Base-by-base conservation (phyloP, 2,888 invertebrate genomes). In the Chymomyza procnemis region DNA sequence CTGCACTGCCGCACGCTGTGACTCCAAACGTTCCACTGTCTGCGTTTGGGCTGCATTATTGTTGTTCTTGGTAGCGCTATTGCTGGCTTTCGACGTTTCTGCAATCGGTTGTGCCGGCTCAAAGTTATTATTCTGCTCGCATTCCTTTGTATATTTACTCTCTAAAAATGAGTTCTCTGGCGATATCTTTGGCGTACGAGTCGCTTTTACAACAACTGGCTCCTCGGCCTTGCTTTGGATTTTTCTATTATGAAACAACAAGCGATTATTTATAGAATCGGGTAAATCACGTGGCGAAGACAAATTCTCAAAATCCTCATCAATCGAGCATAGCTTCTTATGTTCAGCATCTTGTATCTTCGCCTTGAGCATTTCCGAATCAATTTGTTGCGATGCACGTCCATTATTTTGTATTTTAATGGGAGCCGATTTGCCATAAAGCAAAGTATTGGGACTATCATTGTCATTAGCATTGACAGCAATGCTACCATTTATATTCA, bases 371-470 rank as follows among this genome's bases (percentile, higher is more conserved):
- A 94, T 93, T 91, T 95, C 94, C 66, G 94, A 89, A 88, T 95
- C 94, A 73, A 95, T 91, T 88, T 94, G 94, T 86, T 94, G 93
- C 90, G 94, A 94, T 89, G 94, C 92, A 57, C 93, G 93, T 70
- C 92, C 90, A 77, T 93, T 93, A 82, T 92, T 93, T 73, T 93
- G 92, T 70, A 95, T 95, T 88, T 94, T 93, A 85, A 95, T 95
- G 4, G 95, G 95, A 61, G 94, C 92, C 48, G 94, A 93, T 89
- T 94, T 93, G 1, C 91, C 92, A 66, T 94, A 89, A 52, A 89
- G 78, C 76, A 80, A 87, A 22, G 88, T 78, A 57, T 76, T 80
- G 30, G 87, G 79, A 66, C 79, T 87, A 4, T 89, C 86, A 48
- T 85, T 85, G 1, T 79, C 81, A 8, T 85, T 82, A 16, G 74